Conservation (phyloP, 2,113 vertebrate genomes). For the Conger conger region DNA sequence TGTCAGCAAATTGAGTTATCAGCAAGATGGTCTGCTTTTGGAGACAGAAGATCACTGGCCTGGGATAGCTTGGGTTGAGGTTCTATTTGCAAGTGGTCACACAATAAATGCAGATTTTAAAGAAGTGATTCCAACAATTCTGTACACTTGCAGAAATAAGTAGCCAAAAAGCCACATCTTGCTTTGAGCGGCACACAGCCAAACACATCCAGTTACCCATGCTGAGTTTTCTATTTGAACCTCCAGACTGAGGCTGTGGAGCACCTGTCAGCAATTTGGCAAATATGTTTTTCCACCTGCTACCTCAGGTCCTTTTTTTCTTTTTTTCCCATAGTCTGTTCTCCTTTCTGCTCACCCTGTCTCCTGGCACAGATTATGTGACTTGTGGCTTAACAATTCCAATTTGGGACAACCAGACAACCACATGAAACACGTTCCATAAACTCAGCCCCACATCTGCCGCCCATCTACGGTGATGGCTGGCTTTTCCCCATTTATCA, state of each 20-base stretch:
- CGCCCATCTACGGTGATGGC: constrained; percentile 41
- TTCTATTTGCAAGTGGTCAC: neutral
- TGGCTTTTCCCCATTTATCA: constrained; percentile 25
- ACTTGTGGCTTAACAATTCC: constrained; percentile 49
- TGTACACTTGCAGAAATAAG: constrained; percentile 1
- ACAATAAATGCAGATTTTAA: neutral
- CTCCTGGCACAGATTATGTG: constrained; percentile 38
- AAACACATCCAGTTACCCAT: constrained; percentile 14
- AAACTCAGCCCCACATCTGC: constrained; percentile 44
- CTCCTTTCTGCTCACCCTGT: constrained; percentile 16
- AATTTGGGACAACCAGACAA: constrained; percentile 53
- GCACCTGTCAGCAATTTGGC: constrained; percentile 58
- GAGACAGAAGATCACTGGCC: neutral
- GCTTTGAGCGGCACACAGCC: constrained; percentile 6
- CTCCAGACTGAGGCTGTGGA: constrained; percentile 20
- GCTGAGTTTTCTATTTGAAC: constrained; percentile 32
- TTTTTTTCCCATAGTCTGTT: neutral
- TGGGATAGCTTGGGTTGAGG: neutral
- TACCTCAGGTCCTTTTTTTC: constrained; percentile 38
- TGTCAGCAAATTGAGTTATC: neutral
- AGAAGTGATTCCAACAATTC: neutral
- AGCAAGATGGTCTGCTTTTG: neutral
- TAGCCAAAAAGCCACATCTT: constrained; percentile 27
- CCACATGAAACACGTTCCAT: constrained; percentile 47
- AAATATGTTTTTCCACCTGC: constrained; percentile 56